These are phyloP conservation scores for Stramonita haemastoma DNA, from an alignment of 2,888 invertebrate species.

Conservation along the genomic window DNA sequence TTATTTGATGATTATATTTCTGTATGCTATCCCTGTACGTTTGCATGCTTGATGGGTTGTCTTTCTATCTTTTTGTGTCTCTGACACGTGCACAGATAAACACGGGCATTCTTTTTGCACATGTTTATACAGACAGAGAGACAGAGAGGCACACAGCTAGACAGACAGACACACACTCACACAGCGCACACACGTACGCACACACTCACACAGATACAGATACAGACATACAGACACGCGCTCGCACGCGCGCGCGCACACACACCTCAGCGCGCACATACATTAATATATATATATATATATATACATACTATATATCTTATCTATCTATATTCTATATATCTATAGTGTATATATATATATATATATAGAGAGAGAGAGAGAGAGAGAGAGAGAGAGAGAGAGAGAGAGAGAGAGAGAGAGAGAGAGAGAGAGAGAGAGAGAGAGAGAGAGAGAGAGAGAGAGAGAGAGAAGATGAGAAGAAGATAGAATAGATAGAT, in stretches of 20 bases:
- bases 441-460: no score
- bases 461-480: no score
- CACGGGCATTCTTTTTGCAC: neutral
- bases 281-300: neutral
- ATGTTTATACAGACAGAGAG: neutral
- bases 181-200: neutral
- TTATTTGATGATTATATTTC: neutral
- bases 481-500: no score
- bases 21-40: neutral
- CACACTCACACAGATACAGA: slow-evolving; percentile 1
- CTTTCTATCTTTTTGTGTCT: neutral
- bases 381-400: no score
- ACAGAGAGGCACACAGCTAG: neutral
- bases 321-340: neutral
- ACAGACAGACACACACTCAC: neutral
- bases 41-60: neutral
- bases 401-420: no score
- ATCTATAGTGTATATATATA: neutral
- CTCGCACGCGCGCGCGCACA: neutral
- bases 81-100: neutral
- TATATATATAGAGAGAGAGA: neutral
- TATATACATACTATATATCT: neutral
- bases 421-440: no score
- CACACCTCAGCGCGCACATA: neutral
- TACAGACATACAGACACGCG: neutral